These are phyloP conservation scores for Chiloscyllium plagiosum DNA, from an alignment of 2,113 vertebrate genomes.

Conservation along the genomic window DNA sequence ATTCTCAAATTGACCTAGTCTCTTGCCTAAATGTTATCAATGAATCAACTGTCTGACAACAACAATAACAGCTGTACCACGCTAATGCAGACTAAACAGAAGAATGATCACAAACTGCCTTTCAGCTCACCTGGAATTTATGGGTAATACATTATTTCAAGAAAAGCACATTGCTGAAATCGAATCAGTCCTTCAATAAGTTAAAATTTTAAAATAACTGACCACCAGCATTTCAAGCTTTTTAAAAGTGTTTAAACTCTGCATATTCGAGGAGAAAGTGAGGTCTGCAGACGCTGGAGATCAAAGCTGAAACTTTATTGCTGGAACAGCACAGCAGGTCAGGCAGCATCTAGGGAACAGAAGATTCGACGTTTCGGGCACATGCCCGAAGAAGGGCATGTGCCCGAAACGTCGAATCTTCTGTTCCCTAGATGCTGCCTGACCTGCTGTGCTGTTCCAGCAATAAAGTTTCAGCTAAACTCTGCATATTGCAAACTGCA, in stretches of 20 bases:
- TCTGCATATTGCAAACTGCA: neutral
- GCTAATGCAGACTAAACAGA: neutral
- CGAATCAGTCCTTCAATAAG: neutral
- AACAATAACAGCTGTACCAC: neutral
- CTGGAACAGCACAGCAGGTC: too few relatives aligned
- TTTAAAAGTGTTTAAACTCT: neutral
- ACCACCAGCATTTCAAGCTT: neutral
- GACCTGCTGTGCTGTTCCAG: too few relatives aligned
- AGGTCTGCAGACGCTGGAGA: too few relatives aligned
- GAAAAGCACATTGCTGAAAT: neutral
- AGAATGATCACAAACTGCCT: neutral
- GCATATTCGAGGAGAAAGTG: too few relatives aligned
- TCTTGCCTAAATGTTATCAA: neutral
- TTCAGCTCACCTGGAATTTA: neutral
- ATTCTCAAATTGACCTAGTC: neutral
- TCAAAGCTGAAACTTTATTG: too few relatives aligned
- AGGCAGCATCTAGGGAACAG: too few relatives aligned
- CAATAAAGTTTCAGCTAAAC: too few relatives aligned
- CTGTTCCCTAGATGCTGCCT: too few relatives aligned
- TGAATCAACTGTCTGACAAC: neutral
- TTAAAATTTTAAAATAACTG: neutral
- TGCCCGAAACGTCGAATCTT: too few relatives aligned
- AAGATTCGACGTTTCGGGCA: too few relatives aligned
- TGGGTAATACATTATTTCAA: neutral
- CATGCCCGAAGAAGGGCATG: too few relatives aligned